phyloP scores from a whole-genome alignment of 2,888 invertebrate species.

The Deladenus siricidicola region DNA sequence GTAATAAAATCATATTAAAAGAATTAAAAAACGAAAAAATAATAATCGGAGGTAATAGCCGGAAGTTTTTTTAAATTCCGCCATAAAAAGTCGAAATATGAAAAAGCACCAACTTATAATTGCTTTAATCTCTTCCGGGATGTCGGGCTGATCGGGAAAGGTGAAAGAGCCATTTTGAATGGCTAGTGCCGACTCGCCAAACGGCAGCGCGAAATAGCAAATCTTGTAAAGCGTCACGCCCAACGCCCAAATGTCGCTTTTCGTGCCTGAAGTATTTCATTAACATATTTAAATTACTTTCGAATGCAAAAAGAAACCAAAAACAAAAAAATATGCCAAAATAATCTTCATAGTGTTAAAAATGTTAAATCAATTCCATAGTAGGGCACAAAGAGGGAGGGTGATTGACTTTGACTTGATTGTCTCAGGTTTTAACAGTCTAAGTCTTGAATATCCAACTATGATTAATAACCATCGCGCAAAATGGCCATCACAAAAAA shows the following conservation, averaged over 20 bases:
- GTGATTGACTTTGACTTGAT: not conserved
- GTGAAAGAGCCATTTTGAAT: slow-evolving; percentile 80
- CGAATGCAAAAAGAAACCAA: no score
- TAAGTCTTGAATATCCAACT: no score
- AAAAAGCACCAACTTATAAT: slow-evolving; percentile 70
- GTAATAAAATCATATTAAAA: not conserved
- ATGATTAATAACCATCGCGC: no score
- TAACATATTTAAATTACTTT: slow-evolving; percentile 2
- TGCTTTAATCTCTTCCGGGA: slow-evolving; percentile 66
- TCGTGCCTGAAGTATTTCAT: slow-evolving; percentile 31
- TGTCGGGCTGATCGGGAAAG: slow-evolving; percentile 70
- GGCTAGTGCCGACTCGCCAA: slow-evolving; percentile 82
- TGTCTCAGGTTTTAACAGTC: no score
- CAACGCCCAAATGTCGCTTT: slow-evolving; percentile 60
- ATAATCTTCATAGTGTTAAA: not conserved
- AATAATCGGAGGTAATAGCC: no score
- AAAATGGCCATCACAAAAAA: no score
- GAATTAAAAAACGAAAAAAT: not conserved
- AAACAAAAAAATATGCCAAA: not conserved
- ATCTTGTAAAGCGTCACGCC: slow-evolving; percentile 80
- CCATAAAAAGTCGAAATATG: no score
- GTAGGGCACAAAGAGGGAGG: not conserved
- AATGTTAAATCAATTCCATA: not conserved
- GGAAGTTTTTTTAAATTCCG: no score
- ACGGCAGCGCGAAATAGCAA: slow-evolving; percentile 79